A percentile compares a stretch with the other conserved stretches of the same genome.
phyloP scores from a whole-genome alignment of 2,797 vertebrate genomes.

The Hephaestus fuliginosus region DNA sequence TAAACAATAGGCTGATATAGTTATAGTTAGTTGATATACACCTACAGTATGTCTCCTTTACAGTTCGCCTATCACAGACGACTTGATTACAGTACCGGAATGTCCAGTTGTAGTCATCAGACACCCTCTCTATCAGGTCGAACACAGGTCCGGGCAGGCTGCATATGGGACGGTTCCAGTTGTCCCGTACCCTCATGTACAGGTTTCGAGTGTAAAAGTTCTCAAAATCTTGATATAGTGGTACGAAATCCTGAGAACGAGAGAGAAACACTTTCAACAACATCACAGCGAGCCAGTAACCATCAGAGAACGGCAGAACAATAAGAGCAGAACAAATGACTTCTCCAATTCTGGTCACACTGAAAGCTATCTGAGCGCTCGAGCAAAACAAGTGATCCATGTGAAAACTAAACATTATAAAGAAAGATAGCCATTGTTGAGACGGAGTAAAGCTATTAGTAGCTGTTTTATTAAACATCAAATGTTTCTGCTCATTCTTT shows the following conservation, averaged over 20 bases:
- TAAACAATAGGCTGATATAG: background rate
- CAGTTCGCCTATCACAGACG: background rate
- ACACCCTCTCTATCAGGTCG: slow-evolving; percentile 92
- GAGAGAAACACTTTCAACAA: slow-evolving; percentile 6
- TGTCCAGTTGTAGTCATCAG: slow-evolving; percentile 97
- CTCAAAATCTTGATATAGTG: slow-evolving; percentile 98
- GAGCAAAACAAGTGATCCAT: slow-evolving; percentile 7
- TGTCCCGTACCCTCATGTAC: slow-evolving; percentile 96
- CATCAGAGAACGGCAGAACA: background rate
- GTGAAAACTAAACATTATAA: background rate
- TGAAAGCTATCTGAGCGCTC: slow-evolving; percentile 1
- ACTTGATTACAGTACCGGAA: slow-evolving; percentile 87
- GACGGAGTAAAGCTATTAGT: background rate
- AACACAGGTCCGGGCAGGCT: slow-evolving; percentile 92
- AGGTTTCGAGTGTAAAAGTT: slow-evolving; percentile 95
- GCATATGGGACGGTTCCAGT: slow-evolving; percentile 95
- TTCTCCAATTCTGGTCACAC: background rate
- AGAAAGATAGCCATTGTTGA: background rate
- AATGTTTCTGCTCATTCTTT: background rate
- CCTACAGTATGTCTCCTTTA: background rate
- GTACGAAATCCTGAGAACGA: slow-evolving; percentile 90
- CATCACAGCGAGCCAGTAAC: background rate
- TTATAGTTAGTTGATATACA: no score
- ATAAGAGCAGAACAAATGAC: background rate
- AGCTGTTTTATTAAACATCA: background rate